Base-by-base conservation (phyloP, 1,140 invertebrate species). In the Druon quercuslanigerum region DNA sequence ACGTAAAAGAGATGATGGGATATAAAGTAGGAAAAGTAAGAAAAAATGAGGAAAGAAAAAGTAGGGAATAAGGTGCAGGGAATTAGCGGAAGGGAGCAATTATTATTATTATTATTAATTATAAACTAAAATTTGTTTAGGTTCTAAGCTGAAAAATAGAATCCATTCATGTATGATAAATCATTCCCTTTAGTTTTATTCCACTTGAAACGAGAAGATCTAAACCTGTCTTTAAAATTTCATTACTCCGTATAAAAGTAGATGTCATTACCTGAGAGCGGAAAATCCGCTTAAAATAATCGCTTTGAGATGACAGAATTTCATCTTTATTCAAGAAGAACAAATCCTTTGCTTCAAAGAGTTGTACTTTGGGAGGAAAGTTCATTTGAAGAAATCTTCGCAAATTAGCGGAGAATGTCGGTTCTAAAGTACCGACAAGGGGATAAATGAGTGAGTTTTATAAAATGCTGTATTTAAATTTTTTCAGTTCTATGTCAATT, bases 271-370 rank as follows among this genome's bases (percentile, higher is more conserved):
- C n/a, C 8, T 17, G 8, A 7, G n/a, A 54, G 52, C 3, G 13
- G 52, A 54, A 54, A 54, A 54, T 54, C 52, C 17, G 1, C 52
- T 54, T 54, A 54, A 54, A 54, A 54, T 54, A 54, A 54, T 54
- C 52, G n/a, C 52, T 54, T 19, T 17, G n/a, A 17, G 52, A 17
- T 19, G 52, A 54, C 52, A 54, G 52, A 16, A 17, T 17, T 54
- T 54, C 52, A 19, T 54, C n/a, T 19, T 54, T 54, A 54, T 54
- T 54, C 52, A 54, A 17, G 52, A 54, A 17, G 52, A 54, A 54
- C n/a, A 54, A 54, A 54, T 54, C 52, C 8, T 19, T 19, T 54
- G 5, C n/a, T 54, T 54, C 52, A 19, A 54, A 54, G 52, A 17
- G n/a, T 9, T 9, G 17, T 14, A 54, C 9, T 17, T 54, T 7